Conservation (phyloP, 2,888 invertebrate species). For the Kuschelorhynchus macadamiae region DNA sequence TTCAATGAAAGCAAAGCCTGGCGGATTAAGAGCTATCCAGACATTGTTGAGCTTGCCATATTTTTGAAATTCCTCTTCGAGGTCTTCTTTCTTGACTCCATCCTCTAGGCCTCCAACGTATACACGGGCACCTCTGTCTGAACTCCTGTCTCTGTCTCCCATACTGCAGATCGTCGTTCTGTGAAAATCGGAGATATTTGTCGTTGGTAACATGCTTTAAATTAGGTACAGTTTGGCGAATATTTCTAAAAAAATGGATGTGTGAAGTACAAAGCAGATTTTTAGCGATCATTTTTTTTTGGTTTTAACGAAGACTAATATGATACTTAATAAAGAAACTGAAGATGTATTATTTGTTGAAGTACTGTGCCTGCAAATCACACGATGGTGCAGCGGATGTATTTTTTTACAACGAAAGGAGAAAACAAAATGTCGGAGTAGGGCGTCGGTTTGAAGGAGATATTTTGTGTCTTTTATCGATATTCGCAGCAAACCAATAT, state of each 20-base stretch:
- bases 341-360: conserved; percentile 47
- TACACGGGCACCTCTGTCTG: conserved; percentile 79
- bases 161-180: conserved; percentile 51
- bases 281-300: conserved; percentile 35
- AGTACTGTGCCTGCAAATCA: conserved; percentile 53
- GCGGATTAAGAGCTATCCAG: conserved; percentile 95
- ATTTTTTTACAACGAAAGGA: conserved; percentile 52
- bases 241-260: conserved; percentile 36
- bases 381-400: conserved; percentile 52
- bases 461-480: conserved; percentile 60
- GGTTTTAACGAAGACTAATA: conserved; percentile 22
- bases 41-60: conserved; percentile 93
- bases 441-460: conserved; percentile 61
- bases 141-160: conserved; percentile 61
- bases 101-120: conserved; percentile 92
- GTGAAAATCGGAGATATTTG: conserved; percentile 50
- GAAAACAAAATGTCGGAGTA: conserved; percentile 65
- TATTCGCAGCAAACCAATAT: conserved; percentile 68
- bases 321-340: conserved; percentile 16
- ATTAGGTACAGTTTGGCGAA: conserved; percentile 41
- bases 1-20: conserved; percentile 95
- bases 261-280: conserved; percentile 36
- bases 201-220: conserved; percentile 38
- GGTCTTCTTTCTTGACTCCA: conserved; percentile 91
- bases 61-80: conserved; percentile 92